Base-by-base conservation (phyloP, 35 echinoderm and acorn worm genomes). In the Ophiothrix spiculata region DNA sequence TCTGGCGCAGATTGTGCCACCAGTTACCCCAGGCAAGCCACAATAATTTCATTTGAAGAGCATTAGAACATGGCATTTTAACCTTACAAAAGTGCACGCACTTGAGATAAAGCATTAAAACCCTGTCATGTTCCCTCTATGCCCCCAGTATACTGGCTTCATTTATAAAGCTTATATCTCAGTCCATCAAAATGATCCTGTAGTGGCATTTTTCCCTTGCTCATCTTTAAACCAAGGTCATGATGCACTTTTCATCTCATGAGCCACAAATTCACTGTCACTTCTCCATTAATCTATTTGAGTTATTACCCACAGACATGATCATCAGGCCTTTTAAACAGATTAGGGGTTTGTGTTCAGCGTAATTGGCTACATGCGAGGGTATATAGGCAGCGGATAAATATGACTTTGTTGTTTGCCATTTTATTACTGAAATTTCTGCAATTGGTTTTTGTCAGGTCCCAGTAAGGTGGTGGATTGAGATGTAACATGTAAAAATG, bases 1-100 rank as follows among this genome's bases (percentile, higher is more conserved):
- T n/a, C n/a, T 15, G 60, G 60, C 6, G 19, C 19, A 49, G 6
- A 69, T 69, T 69, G 60, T 69, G 60, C 60, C 60, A 28, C 60
- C 29, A 2, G 60, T 69, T 15, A 28, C 23, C 6, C 3, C 17
- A 2, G 60, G 60, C 60, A 69, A 69, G 60, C 60, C 23, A 69
- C n/a, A 69, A 69, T 69, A 69, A 69, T 69, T 69, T 69, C 60
- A 69, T 69, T 69, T 69, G 60, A 54, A 28, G 60, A 28, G 23
- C 60, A 69, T 69, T 69, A 69, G 60, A 69, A 69, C 60, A 69
- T 69, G 60, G 60, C 60, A 69, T 69, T 69, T 69, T 69, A 69
- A 69, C 60, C 60, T n/a, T 15, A 25, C 3, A 25, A 69, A 69
- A 69, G 60, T 69, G 25, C 60, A 69, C 23, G n/a, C n/a, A n/a